A percentile compares a stretch with the other conserved stretches of the same genome.
Evolutionary conservation across 2,888 invertebrate species (phyloP).

Genomic region (Melanostoma mellinum): DNA sequence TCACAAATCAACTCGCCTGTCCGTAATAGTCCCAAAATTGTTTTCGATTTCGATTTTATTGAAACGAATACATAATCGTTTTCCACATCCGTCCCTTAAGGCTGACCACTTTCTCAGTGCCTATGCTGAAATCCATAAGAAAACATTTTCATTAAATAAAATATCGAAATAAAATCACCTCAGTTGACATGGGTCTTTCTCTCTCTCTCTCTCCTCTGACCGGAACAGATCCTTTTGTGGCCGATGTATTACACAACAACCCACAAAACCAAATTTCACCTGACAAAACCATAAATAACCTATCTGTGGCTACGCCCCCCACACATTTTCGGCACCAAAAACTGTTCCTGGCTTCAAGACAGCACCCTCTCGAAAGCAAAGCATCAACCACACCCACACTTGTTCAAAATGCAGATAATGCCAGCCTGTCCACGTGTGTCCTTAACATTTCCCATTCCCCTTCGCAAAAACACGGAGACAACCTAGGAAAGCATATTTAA

Average conservation of each 20-base stretch:
- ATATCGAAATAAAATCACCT: neutral
- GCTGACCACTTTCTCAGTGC: slow-evolving; percentile 10
- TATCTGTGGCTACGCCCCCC: slow-evolving; percentile 53
- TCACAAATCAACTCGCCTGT: too few relatives aligned
- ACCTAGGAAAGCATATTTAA: slow-evolving; percentile 54
- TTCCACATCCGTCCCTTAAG: slow-evolving; percentile 26
- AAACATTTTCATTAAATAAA: slow-evolving; percentile 6
- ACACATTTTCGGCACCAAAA: slow-evolving; percentile 35
- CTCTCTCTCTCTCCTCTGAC: neutral
- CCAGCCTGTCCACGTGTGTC: slow-evolving; percentile 41
- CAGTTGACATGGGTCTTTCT: slow-evolving; percentile 31
- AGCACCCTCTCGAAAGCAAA: slow-evolving; percentile 29
- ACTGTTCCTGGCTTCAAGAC: slow-evolving; percentile 48
- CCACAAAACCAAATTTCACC: slow-evolving; percentile 65
- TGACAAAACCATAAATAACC: slow-evolving; percentile 69
- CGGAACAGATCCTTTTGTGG: neutral
- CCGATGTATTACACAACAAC: slow-evolving; percentile 42
- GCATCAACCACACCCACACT: slow-evolving; percentile 45
- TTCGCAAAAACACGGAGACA: slow-evolving; percentile 57
- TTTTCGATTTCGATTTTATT: slow-evolving; percentile 30
- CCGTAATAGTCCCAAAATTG: slow-evolving; percentile 2
- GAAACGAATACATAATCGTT: slow-evolving; percentile 36
- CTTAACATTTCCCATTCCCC: slow-evolving; percentile 19
- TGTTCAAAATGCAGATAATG: slow-evolving; percentile 61
- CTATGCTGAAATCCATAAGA: neutral